phyloP scores from a whole-genome alignment of 2,797 vertebrate species.

The Mallotus villosus region DNA sequence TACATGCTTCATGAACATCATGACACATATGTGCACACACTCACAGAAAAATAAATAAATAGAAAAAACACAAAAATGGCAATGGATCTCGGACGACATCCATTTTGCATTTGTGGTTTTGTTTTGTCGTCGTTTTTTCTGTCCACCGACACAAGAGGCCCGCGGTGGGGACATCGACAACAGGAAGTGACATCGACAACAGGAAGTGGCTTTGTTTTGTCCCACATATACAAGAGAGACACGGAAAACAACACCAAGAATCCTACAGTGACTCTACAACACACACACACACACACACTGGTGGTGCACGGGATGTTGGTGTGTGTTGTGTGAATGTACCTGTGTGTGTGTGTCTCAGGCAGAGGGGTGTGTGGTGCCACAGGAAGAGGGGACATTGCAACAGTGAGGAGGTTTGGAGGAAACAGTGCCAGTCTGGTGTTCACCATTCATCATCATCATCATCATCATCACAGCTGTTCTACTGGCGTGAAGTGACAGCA shows the following conservation, averaged over 20 bases:
- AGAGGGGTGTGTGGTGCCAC: slow-evolving; percentile 19
- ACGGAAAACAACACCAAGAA: slow-evolving; percentile 54
- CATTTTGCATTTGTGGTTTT: slow-evolving; percentile 63
- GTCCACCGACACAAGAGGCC: slow-evolving; percentile 37
- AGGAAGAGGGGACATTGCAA: slow-evolving; percentile 49
- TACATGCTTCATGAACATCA: slow-evolving; percentile 77
- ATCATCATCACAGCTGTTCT: slow-evolving; percentile 18
- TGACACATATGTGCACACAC: slow-evolving; percentile 46
- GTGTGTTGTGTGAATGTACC: slow-evolving; percentile 17
- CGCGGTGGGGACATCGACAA: slow-evolving; percentile 10
- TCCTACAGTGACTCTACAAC: slow-evolving; percentile 47
- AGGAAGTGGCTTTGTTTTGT: slow-evolving; percentile 9
- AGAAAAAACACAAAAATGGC: slow-evolving; percentile 63
- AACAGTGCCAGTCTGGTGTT: slow-evolving; percentile 35
- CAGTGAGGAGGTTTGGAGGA: slow-evolving; percentile 18
- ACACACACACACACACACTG: slow-evolving; percentile 50
- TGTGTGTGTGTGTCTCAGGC: slow-evolving; percentile 28
- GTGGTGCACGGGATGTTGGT: slow-evolving; percentile 45
- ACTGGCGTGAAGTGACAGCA: slow-evolving; percentile 51
- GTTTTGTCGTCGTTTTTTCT: slow-evolving; percentile 56
- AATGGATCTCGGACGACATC: slow-evolving; percentile 58
- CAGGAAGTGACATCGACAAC: background rate
- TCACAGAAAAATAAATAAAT: slow-evolving; percentile 27
- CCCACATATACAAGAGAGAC: slow-evolving; percentile 39
- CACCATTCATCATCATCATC: slow-evolving; percentile 2